These are phyloP conservation scores for Dromiciops gliroides DNA, from an alignment of 2,113 vertebrate species.

Conservation along the genomic window DNA sequence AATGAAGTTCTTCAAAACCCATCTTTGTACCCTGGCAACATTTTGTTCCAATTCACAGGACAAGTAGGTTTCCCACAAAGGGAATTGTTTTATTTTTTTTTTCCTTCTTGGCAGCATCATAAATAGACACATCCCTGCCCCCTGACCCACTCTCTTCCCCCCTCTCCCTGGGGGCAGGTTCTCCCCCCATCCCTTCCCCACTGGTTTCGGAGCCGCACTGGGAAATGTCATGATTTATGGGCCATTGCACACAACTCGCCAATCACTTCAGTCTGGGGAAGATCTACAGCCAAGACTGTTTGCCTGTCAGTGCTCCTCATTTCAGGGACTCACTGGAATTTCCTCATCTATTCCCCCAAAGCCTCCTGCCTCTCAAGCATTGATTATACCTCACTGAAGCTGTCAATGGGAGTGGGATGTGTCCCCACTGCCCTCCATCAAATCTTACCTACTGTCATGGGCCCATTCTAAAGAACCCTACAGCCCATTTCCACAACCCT, in stretches of 20 bases:
- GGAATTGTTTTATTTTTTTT: background rate
- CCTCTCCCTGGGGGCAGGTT: background rate
- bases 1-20: background rate
- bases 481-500: background rate
- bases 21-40: background rate
- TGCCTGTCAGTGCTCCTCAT: background rate
- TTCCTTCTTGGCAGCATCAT: background rate
- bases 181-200: background rate
- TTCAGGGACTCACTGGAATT: background rate
- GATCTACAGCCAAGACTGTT: background rate
- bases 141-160: background rate
- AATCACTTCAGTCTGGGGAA: background rate
- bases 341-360: background rate
- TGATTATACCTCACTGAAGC: background rate
- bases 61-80: background rate
- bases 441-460: background rate
- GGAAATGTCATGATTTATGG: background rate
- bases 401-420: background rate
- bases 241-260: background rate
- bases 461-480: background rate
- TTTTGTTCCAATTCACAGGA: background rate
- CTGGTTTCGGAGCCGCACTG: background rate
- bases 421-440: background rate
- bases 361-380: background rate
- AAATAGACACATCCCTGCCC: background rate